Percentiles rank a stretch among this genome's conserved stretches.
phyloP scores from a whole-genome alignment of 2,888 invertebrate genomes.

The Zeuzera pyrina region DNA sequence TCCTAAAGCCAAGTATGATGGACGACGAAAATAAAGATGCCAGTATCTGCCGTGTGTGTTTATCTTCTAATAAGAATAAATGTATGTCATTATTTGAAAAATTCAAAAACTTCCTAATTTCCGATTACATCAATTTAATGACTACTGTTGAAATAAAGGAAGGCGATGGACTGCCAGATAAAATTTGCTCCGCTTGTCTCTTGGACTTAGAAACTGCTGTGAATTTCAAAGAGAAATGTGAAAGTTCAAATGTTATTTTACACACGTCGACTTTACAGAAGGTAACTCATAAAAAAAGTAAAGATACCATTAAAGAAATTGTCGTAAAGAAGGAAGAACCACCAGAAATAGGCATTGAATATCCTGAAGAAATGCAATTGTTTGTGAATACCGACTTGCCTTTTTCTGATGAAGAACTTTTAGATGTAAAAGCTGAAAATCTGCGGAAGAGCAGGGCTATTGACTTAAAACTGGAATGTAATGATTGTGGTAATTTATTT shows the following conservation, averaged over 20 bases:
- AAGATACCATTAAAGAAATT: slow-evolving; percentile 10
- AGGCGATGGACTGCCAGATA: slow-evolving; percentile 43
- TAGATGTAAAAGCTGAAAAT: not conserved
- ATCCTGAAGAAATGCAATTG: slow-evolving; percentile 8
- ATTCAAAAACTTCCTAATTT: slow-evolving; percentile 33
- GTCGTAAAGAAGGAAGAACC: slow-evolving; percentile 24
- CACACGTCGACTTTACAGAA: slow-evolving; percentile 13
- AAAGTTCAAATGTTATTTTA: slow-evolving; percentile 33
- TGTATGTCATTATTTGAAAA: slow-evolving; percentile 39
- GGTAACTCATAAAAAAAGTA: slow-evolving; percentile 1
- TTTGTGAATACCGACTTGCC: not conserved
- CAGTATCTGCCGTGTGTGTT: slow-evolving; percentile 42
- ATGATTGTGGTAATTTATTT: slow-evolving; percentile 27
- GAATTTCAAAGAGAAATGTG: slow-evolving; percentile 46
- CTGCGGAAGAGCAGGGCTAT: not conserved
- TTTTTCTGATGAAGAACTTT: not conserved
- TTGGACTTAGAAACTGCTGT: slow-evolving; percentile 40
- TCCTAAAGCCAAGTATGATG: slow-evolving; percentile 19
- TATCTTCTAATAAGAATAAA: slow-evolving; percentile 26
- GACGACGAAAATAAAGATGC: slow-evolving; percentile 18
- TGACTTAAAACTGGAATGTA: slow-evolving; percentile 6
- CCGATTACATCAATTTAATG: slow-evolving; percentile 38
- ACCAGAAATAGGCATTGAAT: slow-evolving; percentile 10
- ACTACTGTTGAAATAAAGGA: slow-evolving; percentile 37
- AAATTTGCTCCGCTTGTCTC: slow-evolving; percentile 45